These are phyloP conservation scores for Neotoma lepida DNA, from an alignment of 2,113 vertebrate genomes.

Conservation along the genomic window DNA sequence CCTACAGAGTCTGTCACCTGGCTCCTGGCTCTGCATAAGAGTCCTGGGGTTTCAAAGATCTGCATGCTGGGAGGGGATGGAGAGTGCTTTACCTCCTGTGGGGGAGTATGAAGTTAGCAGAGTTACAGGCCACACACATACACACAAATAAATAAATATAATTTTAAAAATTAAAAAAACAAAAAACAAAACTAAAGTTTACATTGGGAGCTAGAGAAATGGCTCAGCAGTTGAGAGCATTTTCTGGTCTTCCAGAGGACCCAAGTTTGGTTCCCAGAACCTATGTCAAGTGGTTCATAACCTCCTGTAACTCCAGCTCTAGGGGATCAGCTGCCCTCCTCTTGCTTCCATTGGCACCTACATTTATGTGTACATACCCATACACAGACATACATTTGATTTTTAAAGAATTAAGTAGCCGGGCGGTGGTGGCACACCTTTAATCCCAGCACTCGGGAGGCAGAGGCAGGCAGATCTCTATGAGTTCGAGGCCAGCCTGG, in stretches of 20 bases:
- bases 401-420: neutral
- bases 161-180: neutral
- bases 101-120: neutral
- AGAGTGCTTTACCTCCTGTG: neutral
- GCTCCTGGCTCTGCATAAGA: neutral
- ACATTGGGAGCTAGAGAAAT: neutral
- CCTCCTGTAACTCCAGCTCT: neutral
- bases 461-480: no score
- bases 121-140: neutral
- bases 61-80: neutral
- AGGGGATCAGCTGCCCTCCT: neutral
- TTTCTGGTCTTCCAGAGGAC: neutral
- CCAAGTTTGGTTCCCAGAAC: neutral
- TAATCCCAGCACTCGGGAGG: no score
- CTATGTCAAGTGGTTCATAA: neutral
- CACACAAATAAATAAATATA: neutral
- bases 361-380: neutral
- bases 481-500: no score
- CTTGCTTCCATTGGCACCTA: neutral
- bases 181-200: neutral
- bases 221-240: neutral
- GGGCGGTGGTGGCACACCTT: no score
- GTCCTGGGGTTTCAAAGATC: constrained; percentile 19
- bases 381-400: neutral
- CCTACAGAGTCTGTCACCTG: neutral